Evolutionary conservation across 2,888 invertebrate species (phyloP), one percentile per base, ranked within the genome.

Genomic region (Rhopalosiphum nymphaeae): DNA sequence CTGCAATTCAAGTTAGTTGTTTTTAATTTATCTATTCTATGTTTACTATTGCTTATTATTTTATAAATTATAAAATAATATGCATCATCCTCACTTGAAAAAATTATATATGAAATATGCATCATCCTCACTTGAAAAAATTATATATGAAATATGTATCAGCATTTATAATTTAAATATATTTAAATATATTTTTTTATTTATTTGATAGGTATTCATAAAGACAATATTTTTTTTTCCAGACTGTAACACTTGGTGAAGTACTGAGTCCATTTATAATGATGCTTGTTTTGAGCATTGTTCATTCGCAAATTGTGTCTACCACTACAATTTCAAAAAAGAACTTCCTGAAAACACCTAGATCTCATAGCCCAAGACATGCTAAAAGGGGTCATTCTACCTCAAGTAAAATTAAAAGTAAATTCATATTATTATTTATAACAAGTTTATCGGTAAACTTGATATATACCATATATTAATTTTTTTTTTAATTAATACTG

Each of bases 301-400:
- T 98, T 95, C 98, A 98, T 96, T 98, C 98, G 0, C 98, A 98
- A 96, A 98, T 98, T 95, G 97, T 97, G 21, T 97, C 97, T 3
- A 97, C 97, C 13, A 95, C 95, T 57, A 95, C 94, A 53, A 94
- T 93, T 89, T 87, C 94, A 26, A 92, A 91, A 44, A 95, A 95
- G 89, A 91, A 91, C 61, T 94, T 94, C 91, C 86, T 94, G 91
- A 92, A 92, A 92, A 86, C 56, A n/a, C 57, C 89, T 36, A 92
- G 92, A 94, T 94, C 94, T 94, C 94, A 85, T 91, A 92, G 91
- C 57, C 49, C 91, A 78, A 92, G 92, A 85, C 49, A 92, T 49
- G 42, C 89, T 89, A 94, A 94, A 90, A 94, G 92, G 57, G 92
- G 94, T 21, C 61, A 90, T 49, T 67, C 94, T 91, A 94, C 94